Percentiles rank a stretch among this genome's conserved stretches.
phyloP scores from a whole-genome alignment of 2,888 invertebrate species.

The Acleris cristana region DNA sequence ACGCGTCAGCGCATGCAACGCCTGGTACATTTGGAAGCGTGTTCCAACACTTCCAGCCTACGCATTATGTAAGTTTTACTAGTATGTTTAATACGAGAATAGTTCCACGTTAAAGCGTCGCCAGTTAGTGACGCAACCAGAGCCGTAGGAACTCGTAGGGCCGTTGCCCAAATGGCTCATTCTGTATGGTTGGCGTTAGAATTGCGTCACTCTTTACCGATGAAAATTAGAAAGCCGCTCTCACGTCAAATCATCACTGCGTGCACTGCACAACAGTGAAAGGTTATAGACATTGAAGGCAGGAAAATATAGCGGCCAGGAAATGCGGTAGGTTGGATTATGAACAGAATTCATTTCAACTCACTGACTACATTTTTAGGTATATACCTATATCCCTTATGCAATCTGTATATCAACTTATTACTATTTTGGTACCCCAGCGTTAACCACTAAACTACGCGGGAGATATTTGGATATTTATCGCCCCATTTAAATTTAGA shows the following conservation, averaged over 20 bases:
- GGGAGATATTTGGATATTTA: conserved; percentile 24
- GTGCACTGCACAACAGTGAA: conserved; percentile 46
- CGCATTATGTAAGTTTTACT: conserved; percentile 32
- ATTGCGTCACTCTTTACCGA: conserved; percentile 61
- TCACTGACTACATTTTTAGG: too few relatives aligned
- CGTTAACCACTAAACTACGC: conserved; percentile 8
- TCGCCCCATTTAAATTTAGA: conserved; percentile 7
- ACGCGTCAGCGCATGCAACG: conserved; percentile 14
- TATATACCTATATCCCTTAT: too few relatives aligned
- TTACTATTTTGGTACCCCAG: too few relatives aligned
- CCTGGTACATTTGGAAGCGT: conserved; percentile 23
- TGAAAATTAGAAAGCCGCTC: conserved; percentile 73
- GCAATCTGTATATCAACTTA: too few relatives aligned
- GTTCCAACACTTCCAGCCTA: conserved; percentile 18
- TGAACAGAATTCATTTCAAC: not conserved
- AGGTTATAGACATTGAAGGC: conserved; percentile 39
- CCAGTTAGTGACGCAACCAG: conserved; percentile 54
- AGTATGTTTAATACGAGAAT: conserved; percentile 34
- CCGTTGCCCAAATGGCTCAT: conserved; percentile 59
- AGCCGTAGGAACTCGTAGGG: conserved; percentile 47
- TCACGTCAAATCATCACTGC: conserved; percentile 52
- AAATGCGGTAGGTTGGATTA: conserved; percentile 22
- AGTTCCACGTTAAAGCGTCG: conserved; percentile 36
- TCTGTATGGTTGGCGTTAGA: conserved; percentile 48
- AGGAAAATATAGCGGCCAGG: conserved; percentile 24